Percentiles rank a stretch among this genome's conserved stretches.
Conservation (phyloP, 2,797 vertebrate genomes). For the Cossypha niveicapilla region DNA sequence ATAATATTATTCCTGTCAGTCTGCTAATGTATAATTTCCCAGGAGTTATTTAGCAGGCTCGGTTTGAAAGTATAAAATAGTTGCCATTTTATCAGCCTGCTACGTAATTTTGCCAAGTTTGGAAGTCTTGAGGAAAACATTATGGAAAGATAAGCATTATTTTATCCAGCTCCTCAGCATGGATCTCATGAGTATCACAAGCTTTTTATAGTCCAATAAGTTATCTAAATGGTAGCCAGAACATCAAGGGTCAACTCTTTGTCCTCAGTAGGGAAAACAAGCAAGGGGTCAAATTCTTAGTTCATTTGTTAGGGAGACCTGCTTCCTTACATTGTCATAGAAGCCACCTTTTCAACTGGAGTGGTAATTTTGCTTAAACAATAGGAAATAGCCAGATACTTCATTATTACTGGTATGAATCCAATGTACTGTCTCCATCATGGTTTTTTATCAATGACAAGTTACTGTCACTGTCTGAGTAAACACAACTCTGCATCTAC, state of each 20-base stretch:
- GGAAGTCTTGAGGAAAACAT: not conserved
- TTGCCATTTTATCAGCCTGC: not conserved
- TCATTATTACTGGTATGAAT: not conserved
- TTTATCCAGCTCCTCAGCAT: not conserved
- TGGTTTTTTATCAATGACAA: not conserved
- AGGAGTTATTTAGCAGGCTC: not conserved
- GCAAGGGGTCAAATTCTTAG: slow-evolving; percentile 4
- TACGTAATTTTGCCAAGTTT: not conserved
- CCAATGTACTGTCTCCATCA: not conserved
- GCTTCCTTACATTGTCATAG: slow-evolving; percentile 15
- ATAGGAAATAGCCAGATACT: not conserved
- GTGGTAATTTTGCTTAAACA: not conserved
- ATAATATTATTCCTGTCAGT: not conserved
- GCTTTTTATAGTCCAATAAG: not conserved
- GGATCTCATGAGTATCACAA: not conserved
- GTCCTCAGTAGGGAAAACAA: not conserved
- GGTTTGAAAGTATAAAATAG: not conserved
- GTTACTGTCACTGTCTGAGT: not conserved
- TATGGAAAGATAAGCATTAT: not conserved
- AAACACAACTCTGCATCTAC: not conserved
- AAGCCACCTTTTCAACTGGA: not conserved
- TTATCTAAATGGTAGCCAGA: not conserved
- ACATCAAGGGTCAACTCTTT: not conserved
- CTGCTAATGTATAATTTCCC: not conserved
- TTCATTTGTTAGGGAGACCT: not conserved